Conservation (phyloP, 2,113 vertebrate species). For the Lichenostomus cassidix region DNA sequence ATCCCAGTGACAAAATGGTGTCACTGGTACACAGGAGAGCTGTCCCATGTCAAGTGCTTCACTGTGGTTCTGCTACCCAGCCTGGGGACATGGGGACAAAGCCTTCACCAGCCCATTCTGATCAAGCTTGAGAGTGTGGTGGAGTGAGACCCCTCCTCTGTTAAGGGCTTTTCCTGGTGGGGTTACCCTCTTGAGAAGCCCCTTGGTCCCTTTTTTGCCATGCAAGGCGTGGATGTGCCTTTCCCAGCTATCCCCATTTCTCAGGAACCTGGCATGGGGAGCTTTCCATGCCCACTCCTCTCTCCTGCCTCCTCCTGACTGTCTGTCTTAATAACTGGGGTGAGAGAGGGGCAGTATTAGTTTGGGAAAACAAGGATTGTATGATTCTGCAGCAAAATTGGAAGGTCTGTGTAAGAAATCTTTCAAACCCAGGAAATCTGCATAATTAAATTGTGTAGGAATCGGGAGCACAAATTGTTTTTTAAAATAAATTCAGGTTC, state of each 20-base stretch:
- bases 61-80: neutral
- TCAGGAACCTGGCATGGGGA: neutral
- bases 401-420: neutral
- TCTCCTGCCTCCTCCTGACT: neutral
- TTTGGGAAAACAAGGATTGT: neutral
- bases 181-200: fast-evolving
- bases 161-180: neutral
- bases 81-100: neutral
- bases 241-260: neutral
- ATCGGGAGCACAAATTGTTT: conserved; percentile 1
- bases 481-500: conserved; percentile 21
- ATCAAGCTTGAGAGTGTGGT: neutral
- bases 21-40: conserved; percentile 34
- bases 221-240: neutral
- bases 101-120: neutral
- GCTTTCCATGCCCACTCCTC: neutral
- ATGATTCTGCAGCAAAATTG: neutral
- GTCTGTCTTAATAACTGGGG: too few species aligned
- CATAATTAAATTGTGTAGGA: conserved; percentile 25
- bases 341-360: neutral
- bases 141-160: neutral
- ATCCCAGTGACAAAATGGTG: conserved; percentile 56
- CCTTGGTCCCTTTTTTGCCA: neutral
- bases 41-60: fast-evolving
- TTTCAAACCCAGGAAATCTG: neutral